Conservation (phyloP, 2,113 vertebrate species). For the Mionectes macconnelli region DNA sequence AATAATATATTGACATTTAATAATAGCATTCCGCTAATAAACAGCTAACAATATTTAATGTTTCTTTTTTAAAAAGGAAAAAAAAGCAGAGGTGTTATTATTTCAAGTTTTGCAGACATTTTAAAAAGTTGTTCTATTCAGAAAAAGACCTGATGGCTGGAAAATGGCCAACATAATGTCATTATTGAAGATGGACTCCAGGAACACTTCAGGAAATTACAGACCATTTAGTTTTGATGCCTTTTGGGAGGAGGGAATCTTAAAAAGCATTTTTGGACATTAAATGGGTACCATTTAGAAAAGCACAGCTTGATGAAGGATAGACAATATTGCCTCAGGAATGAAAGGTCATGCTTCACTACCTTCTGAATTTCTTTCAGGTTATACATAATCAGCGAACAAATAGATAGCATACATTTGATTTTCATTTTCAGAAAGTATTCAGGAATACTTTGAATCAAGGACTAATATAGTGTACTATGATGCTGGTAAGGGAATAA, state of each 20-base stretch:
- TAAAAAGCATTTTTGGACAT: constrained; percentile 79
- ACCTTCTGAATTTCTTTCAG: constrained; percentile 70
- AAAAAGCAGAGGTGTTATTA: constrained; percentile 54
- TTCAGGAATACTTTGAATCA: constrained; percentile 39
- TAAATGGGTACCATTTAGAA: constrained; percentile 74
- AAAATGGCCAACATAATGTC: constrained; percentile 76
- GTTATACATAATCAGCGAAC: constrained; percentile 63
- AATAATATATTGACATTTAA: neutral
- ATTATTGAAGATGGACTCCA: constrained; percentile 76
- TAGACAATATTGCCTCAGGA: constrained; percentile 62
- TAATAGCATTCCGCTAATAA: constrained; percentile 57
- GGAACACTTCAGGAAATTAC: constrained; percentile 80
- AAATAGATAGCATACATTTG: constrained; percentile 50
- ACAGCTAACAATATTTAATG: constrained; percentile 10
- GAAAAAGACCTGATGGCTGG: constrained; percentile 49
- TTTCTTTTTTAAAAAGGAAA: neutral
- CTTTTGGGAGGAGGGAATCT: constrained; percentile 71
- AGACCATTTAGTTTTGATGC: constrained; percentile 78
- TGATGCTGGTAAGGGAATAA: neutral
- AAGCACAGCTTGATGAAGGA: constrained; percentile 77
- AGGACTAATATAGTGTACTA: neutral
- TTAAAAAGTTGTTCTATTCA: constrained; percentile 72
- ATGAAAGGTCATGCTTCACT: constrained; percentile 71
- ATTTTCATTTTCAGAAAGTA: constrained; percentile 42
- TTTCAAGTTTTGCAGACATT: constrained; percentile 68